Base-by-base conservation (phyloP, 2,888 invertebrate species). In the Tubulanus polymorphus region DNA sequence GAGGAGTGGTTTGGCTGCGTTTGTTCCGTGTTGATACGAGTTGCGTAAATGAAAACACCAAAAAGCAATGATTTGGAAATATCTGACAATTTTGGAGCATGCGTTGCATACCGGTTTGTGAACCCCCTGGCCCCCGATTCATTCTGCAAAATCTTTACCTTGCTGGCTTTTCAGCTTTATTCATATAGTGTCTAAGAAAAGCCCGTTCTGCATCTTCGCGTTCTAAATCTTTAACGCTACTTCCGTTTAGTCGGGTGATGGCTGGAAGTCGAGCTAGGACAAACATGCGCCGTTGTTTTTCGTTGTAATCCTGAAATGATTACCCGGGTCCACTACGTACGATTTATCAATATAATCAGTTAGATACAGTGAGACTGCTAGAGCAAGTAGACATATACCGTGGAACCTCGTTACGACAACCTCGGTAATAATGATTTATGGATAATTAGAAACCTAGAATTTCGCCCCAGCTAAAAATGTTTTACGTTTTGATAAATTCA, bases 141-240 rank as follows among this genome's bases (percentile, higher is more conserved):
- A n/a, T n/a, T n/a, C n/a, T n/a, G n/a, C n/a, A n/a, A n/a, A n/a
- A n/a, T 5, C 37, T 65, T 75, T 68, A 88, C 89, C 90, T 87
- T 65, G 87, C 85, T 10, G 77, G 88, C 55, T 69, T 69, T 1
- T 66, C 56, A 1, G 63, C 66, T 70, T 88, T 88, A 74, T 92
- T 89, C 89, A 91, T 64, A 78, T 90, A 94, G 75, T 91, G 88
- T 57, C 95, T 84, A 67, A 95, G 91, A 79, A 94, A 95, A 62
- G 93, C 91, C 58, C 94, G 83, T 78, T 95, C 95, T 15, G 94
- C 90, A 72, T 92, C 89, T 78, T 93, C 93, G 56, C 93, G 84
- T 76, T 95, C 95, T 66, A 90, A 89, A 0, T 83, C 84, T 32
- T 87, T 86, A 65, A 95, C 91, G 20, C 89, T 90, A 55, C 94